phyloP scores from a whole-genome alignment of 2,113 vertebrate genomes.

The Halichoeres trimaculatus region DNA sequence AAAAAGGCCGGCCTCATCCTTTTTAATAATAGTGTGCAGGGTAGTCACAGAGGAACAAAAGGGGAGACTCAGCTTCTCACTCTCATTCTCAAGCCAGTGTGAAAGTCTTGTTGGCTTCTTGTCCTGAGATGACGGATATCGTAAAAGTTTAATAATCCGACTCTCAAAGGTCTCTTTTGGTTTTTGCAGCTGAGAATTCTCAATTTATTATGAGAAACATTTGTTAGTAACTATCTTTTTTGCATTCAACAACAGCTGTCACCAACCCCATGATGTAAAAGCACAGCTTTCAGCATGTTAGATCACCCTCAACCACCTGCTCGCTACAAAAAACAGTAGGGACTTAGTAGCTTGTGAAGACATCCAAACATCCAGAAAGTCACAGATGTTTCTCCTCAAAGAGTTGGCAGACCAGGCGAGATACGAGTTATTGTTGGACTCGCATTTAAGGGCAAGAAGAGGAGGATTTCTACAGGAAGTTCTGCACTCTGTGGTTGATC shows the following conservation, averaged over 20 bases:
- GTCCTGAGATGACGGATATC: background rate
- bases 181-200: background rate
- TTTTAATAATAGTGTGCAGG: slow-evolving; percentile 14
- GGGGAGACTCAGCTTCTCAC: slow-evolving; percentile 3
- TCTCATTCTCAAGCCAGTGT: background rate
- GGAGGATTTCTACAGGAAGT: background rate
- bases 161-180: background rate
- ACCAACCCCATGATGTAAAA: background rate
- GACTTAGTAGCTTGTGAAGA: background rate
- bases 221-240: background rate
- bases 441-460: background rate
- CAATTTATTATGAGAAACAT: background rate
- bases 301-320: background rate
- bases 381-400: slow-evolving; percentile 11
- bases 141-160: background rate
- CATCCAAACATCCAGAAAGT: slow-evolving; percentile 1
- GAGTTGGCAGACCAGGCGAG: background rate
- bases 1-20: slow-evolving; percentile 13
- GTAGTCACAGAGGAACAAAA: background rate
- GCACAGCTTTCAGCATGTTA: background rate
- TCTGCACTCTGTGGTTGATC: background rate
- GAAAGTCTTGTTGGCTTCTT: background rate
- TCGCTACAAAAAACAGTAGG: background rate
- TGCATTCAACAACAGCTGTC: background rate
- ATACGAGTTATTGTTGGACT: background rate